Percentiles rank a stretch among this genome's conserved stretches.
phyloP scores from a whole-genome alignment of 2,888 invertebrate species.

The Napeogenes sylphis region DNA sequence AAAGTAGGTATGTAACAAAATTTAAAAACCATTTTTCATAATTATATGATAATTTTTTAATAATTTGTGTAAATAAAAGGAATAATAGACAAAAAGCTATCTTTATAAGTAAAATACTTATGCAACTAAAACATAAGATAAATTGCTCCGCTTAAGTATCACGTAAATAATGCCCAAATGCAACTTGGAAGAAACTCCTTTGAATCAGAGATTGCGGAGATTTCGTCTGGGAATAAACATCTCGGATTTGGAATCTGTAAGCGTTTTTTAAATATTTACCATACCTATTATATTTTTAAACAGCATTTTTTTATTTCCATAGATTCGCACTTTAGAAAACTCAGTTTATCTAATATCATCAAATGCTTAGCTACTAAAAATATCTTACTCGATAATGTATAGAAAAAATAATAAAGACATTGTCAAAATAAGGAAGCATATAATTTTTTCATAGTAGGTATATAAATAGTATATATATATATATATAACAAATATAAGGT shows the following conservation, averaged over 20 bases:
- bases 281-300: too few species aligned
- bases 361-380: too few species aligned
- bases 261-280: constrained; percentile 42
- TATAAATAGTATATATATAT: background rate
- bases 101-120: background rate
- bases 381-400: too few species aligned
- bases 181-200: constrained; percentile 46
- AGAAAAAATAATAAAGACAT: background rate
- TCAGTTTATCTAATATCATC: too few species aligned
- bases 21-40: too few species aligned
- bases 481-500: background rate
- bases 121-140: constrained; percentile 21
- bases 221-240: constrained; percentile 50
- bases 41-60: too few species aligned
- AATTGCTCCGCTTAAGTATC: constrained; percentile 28
- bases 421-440: background rate
- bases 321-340: too few species aligned
- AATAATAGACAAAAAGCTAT: background rate
- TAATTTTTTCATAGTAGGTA: background rate
- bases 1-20: too few species aligned
- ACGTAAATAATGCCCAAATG: constrained; percentile 53
- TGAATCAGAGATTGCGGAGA: constrained; percentile 58
- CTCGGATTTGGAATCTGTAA: constrained; percentile 61
- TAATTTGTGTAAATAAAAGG: background rate
- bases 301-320: too few species aligned